phyloP scores from a whole-genome alignment of 1,140 invertebrate genomes.

The Halictus rubicundus region DNA sequence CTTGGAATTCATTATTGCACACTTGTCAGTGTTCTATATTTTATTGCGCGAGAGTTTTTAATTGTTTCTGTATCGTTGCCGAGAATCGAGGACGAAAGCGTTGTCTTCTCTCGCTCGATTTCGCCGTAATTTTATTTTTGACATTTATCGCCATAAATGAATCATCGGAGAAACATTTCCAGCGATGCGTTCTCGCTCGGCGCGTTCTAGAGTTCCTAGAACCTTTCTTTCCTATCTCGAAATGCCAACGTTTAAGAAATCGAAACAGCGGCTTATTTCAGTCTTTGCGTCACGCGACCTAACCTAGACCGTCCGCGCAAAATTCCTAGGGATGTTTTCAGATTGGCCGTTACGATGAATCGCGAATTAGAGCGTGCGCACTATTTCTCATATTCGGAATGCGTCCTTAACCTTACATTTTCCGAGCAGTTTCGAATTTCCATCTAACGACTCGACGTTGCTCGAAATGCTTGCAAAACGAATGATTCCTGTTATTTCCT shows the following conservation, averaged over 20 bases:
- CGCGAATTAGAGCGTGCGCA: not conserved
- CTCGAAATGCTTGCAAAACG: too few species aligned
- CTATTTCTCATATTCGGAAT: not conserved
- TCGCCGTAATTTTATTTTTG: conserved; percentile 22
- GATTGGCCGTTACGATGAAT: not conserved
- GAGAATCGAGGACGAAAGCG: too few species aligned
- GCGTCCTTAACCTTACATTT: not conserved
- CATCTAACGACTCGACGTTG: not conserved
- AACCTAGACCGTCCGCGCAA: conserved; percentile 24
- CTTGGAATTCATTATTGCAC: too few species aligned
- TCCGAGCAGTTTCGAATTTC: not conserved
- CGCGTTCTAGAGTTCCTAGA: conserved; percentile 1
- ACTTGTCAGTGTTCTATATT: too few species aligned
- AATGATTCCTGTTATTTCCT: too few species aligned
- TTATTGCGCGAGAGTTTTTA: too few species aligned
- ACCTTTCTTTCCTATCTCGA: not conserved
- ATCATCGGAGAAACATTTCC: conserved; percentile 38
- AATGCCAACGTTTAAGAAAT: conserved; percentile 37
- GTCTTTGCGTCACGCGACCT: conserved; percentile 24
- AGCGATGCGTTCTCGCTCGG: conserved; percentile 11
- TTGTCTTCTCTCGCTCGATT: not conserved
- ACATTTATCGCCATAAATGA: conserved; percentile 31
- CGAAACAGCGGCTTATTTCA: conserved; percentile 5
- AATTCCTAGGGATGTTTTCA: conserved; percentile 29
- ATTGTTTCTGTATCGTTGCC: too few species aligned